A percentile compares a stretch with the other conserved stretches of the same genome.
Conservation (phyloP, 2,797 vertebrate genomes). For the Cirrhinus mrigala region DNA sequence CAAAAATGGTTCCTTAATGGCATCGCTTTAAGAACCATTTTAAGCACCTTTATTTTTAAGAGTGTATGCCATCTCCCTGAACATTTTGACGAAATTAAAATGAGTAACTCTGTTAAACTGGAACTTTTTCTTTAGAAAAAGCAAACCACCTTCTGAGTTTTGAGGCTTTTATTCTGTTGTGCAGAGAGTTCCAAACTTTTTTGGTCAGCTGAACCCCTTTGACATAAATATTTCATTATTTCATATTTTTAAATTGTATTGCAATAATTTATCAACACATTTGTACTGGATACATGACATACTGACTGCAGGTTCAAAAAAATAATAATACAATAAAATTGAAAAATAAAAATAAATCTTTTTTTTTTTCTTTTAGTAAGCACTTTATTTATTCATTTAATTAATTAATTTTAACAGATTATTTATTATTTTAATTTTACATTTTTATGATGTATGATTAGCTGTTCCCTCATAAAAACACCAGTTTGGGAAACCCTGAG, state of each 20-base stretch:
- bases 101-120: not conserved
- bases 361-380: no score
- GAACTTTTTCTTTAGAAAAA: not conserved
- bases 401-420: no score
- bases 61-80: not conserved
- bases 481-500: not conserved
- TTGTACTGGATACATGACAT: not conserved
- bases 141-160: not conserved
- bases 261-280: not conserved
- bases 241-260: not conserved
- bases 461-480: not conserved
- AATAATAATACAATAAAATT: no score
- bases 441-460: not conserved
- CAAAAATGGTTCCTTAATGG: no score
- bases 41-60: no score
- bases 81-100: not conserved
- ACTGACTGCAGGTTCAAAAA: not conserved
- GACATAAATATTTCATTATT: not conserved
- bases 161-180: not conserved
- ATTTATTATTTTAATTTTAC: not conserved
- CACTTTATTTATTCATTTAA: no score
- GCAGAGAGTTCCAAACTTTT: not conserved
- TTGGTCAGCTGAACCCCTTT: not conserved
- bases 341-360: no score
- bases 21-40: no score